These are phyloP conservation scores for Camponotus fellah DNA, from an alignment of 2,888 invertebrate species.

Conservation along the genomic window DNA sequence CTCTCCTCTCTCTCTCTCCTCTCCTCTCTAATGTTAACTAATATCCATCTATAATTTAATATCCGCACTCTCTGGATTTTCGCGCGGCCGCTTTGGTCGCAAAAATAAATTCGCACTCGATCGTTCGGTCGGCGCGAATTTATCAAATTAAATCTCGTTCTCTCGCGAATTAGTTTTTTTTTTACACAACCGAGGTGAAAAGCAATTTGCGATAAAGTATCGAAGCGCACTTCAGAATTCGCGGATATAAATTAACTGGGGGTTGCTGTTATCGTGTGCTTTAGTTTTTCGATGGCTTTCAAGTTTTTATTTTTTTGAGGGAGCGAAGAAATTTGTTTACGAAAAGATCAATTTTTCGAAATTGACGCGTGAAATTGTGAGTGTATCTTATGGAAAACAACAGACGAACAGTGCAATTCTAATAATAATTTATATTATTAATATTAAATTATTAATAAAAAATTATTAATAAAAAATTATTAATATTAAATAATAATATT, in stretches of 20 bases:
- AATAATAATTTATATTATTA: no score
- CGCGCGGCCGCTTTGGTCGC: neutral
- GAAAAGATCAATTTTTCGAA: neutral
- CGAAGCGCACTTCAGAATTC: constrained; percentile 37
- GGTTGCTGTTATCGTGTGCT: constrained; percentile 5
- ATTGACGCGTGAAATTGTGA: neutral
- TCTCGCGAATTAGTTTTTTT: constrained; percentile 17
- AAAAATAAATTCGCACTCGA: constrained; percentile 36
- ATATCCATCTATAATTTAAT: constrained; percentile 23
- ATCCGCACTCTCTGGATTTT: neutral
- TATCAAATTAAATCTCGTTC: constrained; percentile 48
- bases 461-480: no score
- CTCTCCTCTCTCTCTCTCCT: neutral
- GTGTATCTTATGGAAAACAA: neutral
- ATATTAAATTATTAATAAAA: no score
- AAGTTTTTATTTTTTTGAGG: neutral
- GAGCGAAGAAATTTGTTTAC: neutral
- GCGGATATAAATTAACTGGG: constrained; percentile 15
- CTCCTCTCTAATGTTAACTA: constrained; percentile 49
- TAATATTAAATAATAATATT: neutral
- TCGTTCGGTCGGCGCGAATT: constrained; percentile 15
- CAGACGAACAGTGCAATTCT: neutral
- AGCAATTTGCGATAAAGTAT: constrained; percentile 50
- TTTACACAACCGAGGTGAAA: constrained; percentile 7
- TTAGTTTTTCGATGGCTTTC: neutral